Conservation (phyloP, 1,140 invertebrate species). For the Drosophila mojavensis region DNA sequence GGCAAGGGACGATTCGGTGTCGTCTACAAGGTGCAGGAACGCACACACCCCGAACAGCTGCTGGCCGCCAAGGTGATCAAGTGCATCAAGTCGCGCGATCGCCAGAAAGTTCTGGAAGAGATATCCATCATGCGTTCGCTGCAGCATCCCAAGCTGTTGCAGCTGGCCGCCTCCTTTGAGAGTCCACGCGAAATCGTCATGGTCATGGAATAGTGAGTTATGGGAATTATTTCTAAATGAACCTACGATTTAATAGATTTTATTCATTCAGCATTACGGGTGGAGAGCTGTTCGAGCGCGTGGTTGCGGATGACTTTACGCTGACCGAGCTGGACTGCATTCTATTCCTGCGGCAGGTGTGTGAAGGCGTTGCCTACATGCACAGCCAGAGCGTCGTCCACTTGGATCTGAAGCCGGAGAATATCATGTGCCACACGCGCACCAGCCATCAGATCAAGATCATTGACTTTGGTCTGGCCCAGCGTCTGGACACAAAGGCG, state of each 20-base stretch:
- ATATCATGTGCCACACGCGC: constrained; percentile 94
- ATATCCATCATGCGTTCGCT: constrained; percentile 96
- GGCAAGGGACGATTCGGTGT: constrained; percentile 92
- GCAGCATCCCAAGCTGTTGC: constrained; percentile 94
- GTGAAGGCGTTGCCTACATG: constrained; percentile 95
- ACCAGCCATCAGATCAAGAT: constrained; percentile 92
- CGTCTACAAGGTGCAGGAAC: constrained; percentile 91
- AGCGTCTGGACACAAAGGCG: constrained; percentile 89
- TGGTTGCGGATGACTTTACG: constrained; percentile 96
- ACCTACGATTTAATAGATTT: no score
- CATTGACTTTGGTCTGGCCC: constrained; percentile 96
- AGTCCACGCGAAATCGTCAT: constrained; percentile 94
- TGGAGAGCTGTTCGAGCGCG: constrained; percentile 95
- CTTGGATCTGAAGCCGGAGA: constrained; percentile 96
- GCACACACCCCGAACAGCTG: constrained; percentile 86
- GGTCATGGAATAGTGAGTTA: constrained; percentile 97
- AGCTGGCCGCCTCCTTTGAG: constrained; percentile 94
- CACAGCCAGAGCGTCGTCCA: constrained; percentile 94
- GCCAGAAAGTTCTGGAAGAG: constrained; percentile 94
- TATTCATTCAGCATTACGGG: constrained; percentile 90
- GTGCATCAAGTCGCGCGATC: constrained; percentile 92
- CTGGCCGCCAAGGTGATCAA: constrained; percentile 97
- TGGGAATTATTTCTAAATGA: fast-evolving
- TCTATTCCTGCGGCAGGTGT: constrained; percentile 96
- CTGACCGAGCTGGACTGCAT: constrained; percentile 95